Conservation (phyloP, 35 echinoderm and acorn worm genomes). For the Ophioderma brevispina region DNA sequence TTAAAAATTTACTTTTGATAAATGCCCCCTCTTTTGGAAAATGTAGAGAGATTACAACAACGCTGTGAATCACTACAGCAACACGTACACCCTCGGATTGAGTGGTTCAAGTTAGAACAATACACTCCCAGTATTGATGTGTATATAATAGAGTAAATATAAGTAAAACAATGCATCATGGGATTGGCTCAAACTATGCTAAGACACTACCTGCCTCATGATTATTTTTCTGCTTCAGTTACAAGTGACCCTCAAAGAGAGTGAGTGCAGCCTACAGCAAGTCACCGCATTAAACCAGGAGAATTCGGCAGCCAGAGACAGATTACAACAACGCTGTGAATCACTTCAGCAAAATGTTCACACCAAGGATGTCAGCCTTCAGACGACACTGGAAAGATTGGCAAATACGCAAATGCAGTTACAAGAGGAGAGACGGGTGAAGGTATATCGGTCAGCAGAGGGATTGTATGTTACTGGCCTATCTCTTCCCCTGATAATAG, state of each 20-base stretch:
- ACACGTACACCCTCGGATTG: neutral
- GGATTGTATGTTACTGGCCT: too few relatives aligned
- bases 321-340: neutral
- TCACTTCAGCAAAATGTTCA: neutral
- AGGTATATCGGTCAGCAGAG: neutral
- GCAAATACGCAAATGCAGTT: neutral
- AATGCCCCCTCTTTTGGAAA: too few relatives aligned
- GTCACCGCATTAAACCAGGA: neutral
- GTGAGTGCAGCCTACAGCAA: neutral
- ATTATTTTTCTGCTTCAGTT: neutral
- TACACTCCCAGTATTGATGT: too few relatives aligned
- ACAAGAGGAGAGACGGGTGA: neutral
- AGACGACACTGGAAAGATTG: neutral
- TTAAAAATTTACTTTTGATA: too few relatives aligned
- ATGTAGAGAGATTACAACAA: neutral
- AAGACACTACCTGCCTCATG: too few relatives aligned
- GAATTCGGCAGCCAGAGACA: neutral
- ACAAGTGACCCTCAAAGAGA: neutral
- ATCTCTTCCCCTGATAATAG: too few relatives aligned
- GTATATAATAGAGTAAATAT: too few relatives aligned
- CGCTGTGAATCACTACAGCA: neutral
- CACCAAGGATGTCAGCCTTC: neutral
- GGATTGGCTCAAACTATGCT: too few relatives aligned
- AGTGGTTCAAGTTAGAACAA: too few relatives aligned
- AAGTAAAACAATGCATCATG: too few relatives aligned